These are phyloP conservation scores for Silurus asotus DNA, from an alignment of 2,113 vertebrate species.

Conservation along the genomic window DNA sequence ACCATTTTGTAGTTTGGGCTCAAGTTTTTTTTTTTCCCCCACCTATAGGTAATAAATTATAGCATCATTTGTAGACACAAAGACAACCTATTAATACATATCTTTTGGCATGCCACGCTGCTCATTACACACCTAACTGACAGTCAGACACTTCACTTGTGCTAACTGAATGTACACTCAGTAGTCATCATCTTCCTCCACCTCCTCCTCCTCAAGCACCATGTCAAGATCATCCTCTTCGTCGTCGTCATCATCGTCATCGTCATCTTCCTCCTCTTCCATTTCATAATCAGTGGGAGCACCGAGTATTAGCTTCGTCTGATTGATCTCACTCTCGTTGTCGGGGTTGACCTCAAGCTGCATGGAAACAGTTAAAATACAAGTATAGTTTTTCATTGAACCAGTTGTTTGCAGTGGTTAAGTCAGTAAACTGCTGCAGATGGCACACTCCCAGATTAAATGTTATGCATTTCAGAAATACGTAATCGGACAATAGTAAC, in stretches of 20 bases:
- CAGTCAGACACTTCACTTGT: slow-evolving; percentile 22
- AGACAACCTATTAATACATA: slow-evolving; percentile 6
- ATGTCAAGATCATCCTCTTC: slow-evolving; percentile 61
- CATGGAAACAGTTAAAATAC: not conserved
- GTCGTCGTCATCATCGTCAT: slow-evolving; percentile 58
- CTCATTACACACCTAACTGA: slow-evolving; percentile 34
- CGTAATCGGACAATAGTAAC: not conserved
- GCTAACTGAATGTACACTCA: slow-evolving; percentile 55
- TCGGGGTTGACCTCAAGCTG: slow-evolving; percentile 72
- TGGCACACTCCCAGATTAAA: not conserved
- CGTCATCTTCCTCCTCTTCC: slow-evolving; percentile 76
- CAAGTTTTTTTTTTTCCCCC: slow-evolving; percentile 5
- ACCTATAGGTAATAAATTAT: slow-evolving; percentile 26
- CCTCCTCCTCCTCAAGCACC: slow-evolving; percentile 65
- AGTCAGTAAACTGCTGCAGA: not conserved
- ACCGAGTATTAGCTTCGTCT: slow-evolving; percentile 73
- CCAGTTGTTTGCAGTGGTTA: not conserved
- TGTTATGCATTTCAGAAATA: not conserved
- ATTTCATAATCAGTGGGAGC: slow-evolving; percentile 69
- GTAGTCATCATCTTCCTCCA: slow-evolving; percentile 63
- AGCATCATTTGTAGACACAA: slow-evolving; percentile 32
- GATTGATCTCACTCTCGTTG: slow-evolving; percentile 75
- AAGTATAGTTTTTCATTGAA: not conserved
- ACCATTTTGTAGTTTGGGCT: slow-evolving; percentile 29
- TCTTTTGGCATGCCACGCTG: slow-evolving; percentile 42